Percentiles rank a stretch among this genome's conserved stretches.
Evolutionary conservation across 2,113 vertebrate genomes (phyloP).

Genomic region (Pantherophis guttatus): DNA sequence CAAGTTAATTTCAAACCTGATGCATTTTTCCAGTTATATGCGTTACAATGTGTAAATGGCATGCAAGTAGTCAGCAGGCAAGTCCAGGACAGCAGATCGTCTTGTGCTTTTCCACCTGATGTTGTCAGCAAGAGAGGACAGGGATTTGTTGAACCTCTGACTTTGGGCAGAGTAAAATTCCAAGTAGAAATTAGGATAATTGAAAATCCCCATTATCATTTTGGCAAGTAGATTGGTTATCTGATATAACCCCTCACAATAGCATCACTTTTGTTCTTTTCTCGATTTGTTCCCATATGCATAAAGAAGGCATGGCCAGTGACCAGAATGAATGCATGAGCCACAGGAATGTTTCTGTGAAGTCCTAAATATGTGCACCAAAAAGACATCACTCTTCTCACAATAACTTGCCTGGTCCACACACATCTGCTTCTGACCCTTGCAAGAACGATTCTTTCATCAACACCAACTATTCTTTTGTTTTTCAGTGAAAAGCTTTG

Average conservation of each 20-base stretch:
- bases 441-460: not conserved
- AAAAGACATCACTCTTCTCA: not conserved
- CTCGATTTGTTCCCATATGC: not conserved
- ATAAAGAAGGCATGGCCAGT: not conserved
- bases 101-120: not conserved
- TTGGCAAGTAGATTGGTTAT: not conserved
- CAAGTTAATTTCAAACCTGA: not conserved
- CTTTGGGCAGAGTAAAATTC: not conserved
- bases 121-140: not conserved
- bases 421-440: not conserved
- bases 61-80: not conserved
- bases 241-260: not conserved
- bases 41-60: not conserved
- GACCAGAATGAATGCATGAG: not conserved
- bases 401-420: not conserved
- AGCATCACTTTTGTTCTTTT: not conserved
- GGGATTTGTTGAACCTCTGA: not conserved
- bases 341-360: not conserved
- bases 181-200: not conserved
- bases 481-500: not conserved
- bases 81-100: not conserved
- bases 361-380: not conserved
- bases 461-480: not conserved
- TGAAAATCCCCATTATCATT: not conserved
- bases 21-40: not conserved